Evolutionary conservation across 2,113 vertebrate species (phyloP).

Genomic region (Cyphomyrus discorhynchus): DNA sequence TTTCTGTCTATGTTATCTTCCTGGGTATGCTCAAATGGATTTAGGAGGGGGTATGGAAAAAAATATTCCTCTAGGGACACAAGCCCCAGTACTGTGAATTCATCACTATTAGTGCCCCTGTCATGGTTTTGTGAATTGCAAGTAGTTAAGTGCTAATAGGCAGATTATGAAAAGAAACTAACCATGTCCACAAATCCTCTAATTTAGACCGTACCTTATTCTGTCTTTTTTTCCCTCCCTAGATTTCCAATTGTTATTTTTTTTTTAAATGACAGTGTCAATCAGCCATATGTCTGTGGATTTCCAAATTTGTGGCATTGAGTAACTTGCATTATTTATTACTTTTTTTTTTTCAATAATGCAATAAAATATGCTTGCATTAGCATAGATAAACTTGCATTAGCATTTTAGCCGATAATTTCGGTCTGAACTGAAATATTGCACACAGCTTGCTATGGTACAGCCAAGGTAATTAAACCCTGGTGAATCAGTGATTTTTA

Average conservation of each 20-base stretch:
- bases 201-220: conserved; percentile 55
- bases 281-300: conserved; percentile 44
- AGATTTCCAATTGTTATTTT: conserved; percentile 48
- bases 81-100: conserved; percentile 54
- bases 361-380: conserved; percentile 65
- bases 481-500: conserved; percentile 11
- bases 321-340: conserved; percentile 62
- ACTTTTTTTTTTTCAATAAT: conserved; percentile 59
- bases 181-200: conserved; percentile 68
- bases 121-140: conserved; percentile 63
- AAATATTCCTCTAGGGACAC: conserved; percentile 47
- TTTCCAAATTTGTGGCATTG: conserved; percentile 59
- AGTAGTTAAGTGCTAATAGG: conserved; percentile 70
- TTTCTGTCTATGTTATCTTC: conserved; percentile 33
- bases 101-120: conserved; percentile 63
- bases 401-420: conserved; percentile 65
- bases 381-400: conserved; percentile 62
- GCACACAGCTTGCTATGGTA: not conserved
- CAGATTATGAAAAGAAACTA: conserved; percentile 68
- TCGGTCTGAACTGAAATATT: conserved; percentile 43
- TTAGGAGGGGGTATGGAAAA: conserved; percentile 37
- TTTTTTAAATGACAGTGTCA: not conserved
- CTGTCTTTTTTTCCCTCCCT: conserved; percentile 45
- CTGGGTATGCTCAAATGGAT: conserved; percentile 37
- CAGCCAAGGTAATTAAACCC: conserved; percentile 23